These are phyloP conservation scores for Turritopsis rubra DNA, from an alignment of 30 jellyfish, hydroid and myxozoan genomes.

Conservation along the genomic window DNA sequence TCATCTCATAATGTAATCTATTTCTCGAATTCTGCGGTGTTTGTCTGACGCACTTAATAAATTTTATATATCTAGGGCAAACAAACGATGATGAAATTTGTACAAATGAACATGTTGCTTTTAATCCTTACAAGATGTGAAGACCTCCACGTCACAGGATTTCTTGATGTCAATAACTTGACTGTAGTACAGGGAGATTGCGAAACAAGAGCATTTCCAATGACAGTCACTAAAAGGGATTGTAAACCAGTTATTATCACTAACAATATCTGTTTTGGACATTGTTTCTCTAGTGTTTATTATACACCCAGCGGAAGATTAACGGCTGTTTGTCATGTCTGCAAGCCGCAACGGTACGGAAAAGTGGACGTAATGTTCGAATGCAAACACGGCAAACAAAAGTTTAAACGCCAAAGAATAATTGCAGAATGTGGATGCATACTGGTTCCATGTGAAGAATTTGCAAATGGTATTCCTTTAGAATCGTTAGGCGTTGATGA, in stretches of 20 bases:
- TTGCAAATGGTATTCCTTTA: not conserved
- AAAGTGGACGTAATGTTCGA: not conserved
- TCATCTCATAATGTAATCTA: too few species aligned
- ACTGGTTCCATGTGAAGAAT: not conserved
- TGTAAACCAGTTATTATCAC: not conserved
- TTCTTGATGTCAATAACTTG: not conserved
- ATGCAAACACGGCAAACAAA: not conserved
- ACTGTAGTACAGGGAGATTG: not conserved
- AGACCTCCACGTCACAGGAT: not conserved
- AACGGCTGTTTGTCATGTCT: not conserved
- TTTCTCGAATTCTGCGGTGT: too few species aligned
- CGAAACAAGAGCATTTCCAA: not conserved
- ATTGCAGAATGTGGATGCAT: not conserved
- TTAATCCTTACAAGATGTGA: too few species aligned
- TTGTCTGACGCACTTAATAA: too few species aligned
- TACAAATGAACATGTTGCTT: too few species aligned
- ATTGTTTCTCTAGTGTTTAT: not conserved
- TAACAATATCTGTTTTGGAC: not conserved
- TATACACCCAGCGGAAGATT: not conserved
- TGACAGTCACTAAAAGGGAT: not conserved
- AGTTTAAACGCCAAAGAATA: not conserved
- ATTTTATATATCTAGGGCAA: too few species aligned
- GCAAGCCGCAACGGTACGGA: not conserved
- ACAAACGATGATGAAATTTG: too few species aligned
- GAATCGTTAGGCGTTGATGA: not conserved